Base-by-base conservation (phyloP, 1,140 invertebrate genomes). In the Neomicropteryx cornuta region DNA sequence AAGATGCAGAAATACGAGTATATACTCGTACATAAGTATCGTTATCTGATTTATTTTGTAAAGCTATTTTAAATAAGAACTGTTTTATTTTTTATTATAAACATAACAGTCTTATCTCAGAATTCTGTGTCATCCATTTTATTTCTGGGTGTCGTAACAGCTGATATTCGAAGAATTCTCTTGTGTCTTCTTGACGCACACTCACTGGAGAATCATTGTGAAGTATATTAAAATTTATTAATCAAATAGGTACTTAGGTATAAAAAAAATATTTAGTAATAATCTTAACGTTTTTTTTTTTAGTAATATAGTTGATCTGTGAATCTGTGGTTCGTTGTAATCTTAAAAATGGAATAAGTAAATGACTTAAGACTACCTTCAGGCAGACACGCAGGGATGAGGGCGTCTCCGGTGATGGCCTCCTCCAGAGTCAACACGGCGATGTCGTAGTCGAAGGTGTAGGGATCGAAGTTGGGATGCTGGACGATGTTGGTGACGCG, bases 361-460 rank as follows among this genome's bases (percentile, higher is more conserved):
- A 8, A n/a, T 28, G 3, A 28, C 16, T 28, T n/a, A n/a, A n/a
- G n/a, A n/a, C n/a, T n/a, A n/a, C n/a, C 56, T 55, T 70, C 60
- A 1, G 83, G 83, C 30, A 89, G 57, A 48, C 86, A 89, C 8
- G 80, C 76, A 2, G 84, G 81, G 48, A 75, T 67, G 13, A 84
- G 62, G 3, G 69, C 51, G 10, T 62, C 59, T 29, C 72, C 71
- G 4, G 72, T 58, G 1, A 87, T 66, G 0, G 77, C 70, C n/a
- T 68, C 49, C 40, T 78, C 71, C 24, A 91, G 63, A 34, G 77
- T 72, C 14, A 90, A 58, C 1, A 90, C 58, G 0, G 84, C 86
- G 37, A 90, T 86, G 48, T 91, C 87, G 50, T 88, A 84, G 53
- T 87, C 77, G 45, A 77, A 83, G 2, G 72, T 83, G 14, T 68